Evolutionary conservation across 2,113 vertebrate genomes (phyloP).

Genomic region (Vulpes ferrilata): DNA sequence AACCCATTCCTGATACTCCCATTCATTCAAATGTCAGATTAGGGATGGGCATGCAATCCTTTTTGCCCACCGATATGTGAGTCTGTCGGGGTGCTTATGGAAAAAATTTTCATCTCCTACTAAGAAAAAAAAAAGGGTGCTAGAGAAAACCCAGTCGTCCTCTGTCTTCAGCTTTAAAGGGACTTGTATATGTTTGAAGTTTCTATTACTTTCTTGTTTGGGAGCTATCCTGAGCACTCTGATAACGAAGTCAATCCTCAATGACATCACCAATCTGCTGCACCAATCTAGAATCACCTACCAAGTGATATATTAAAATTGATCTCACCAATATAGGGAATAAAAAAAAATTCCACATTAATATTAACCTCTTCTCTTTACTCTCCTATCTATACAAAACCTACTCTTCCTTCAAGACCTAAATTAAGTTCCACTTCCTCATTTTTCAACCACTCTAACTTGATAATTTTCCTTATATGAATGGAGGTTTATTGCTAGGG

Average conservation of each 20-base stretch:
- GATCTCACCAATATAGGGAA: neutral
- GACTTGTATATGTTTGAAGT: neutral
- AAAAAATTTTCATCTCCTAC: neutral
- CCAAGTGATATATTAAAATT: neutral
- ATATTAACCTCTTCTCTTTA: neutral
- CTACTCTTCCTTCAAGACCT: neutral
- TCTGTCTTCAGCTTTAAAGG: neutral
- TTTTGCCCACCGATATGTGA: neutral
- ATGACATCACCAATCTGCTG: neutral
- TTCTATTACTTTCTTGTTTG: neutral
- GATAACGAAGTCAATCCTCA: neutral
- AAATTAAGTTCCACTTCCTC: neutral
- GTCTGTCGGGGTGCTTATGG: neutral
- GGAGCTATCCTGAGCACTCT: neutral
- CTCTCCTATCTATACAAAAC: neutral
- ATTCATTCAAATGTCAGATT: conserved; percentile 6
- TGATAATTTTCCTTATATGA: neutral
- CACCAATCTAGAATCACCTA: neutral
- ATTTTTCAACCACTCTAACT: neutral
- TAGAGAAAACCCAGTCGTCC: neutral
- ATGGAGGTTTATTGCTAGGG: neutral
- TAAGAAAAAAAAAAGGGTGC: neutral
- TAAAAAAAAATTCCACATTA: neutral
- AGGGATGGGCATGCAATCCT: neutral
- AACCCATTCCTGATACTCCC: neutral